Base-by-base conservation (phyloP, 2,113 vertebrate species). In the Motacilla tschutschensis region DNA sequence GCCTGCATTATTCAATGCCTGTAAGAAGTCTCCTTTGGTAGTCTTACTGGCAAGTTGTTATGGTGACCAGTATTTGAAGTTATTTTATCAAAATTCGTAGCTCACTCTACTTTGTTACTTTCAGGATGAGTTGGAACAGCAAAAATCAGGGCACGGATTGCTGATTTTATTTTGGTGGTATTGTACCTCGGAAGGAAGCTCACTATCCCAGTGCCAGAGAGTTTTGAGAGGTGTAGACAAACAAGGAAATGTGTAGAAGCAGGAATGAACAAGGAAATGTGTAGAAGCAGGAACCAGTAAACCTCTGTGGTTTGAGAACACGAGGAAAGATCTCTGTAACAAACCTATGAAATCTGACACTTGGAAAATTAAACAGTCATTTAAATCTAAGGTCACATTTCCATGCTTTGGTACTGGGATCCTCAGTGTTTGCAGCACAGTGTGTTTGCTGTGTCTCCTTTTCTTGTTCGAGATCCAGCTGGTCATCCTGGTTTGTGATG, bases 141-240 rank as follows among this genome's bases (percentile, higher is more conserved):
- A 38, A 12, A 88, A 69, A 11, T 53, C 33, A 24, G 46, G 18
- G 14, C 25, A 57, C 2, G 1, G 13, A 57, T n/a, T 67, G 57
- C 21, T 77, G 7, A n/a, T 44, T 78, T 70, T 50, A 8, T 12
- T 59, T 54, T 58, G 28, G 5, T 40, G 40, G 1, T 29, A 4
- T 12, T 57, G 36, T 31, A 35, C 20, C 17, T 66, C 36, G 36
- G 17, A 50, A 62, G 47, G 29, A 70, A 73, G 31, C 19, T 66
- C 0, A 0, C n/a, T 40, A 0, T 51, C 17, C 22, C 44, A 16
- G 14, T 38, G 40, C 54, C 35, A 43, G 44, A 14, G 36, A 55
- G 35, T 35, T 62, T 18, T n/a, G 33, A 83, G 33, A 59, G 8
- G 14, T 43, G 43, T 22, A 46, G 19, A 17, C 2, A 1, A 63